Conservation (phyloP, 2,113 vertebrate genomes). For the Leptobrachium leishanense region DNA sequence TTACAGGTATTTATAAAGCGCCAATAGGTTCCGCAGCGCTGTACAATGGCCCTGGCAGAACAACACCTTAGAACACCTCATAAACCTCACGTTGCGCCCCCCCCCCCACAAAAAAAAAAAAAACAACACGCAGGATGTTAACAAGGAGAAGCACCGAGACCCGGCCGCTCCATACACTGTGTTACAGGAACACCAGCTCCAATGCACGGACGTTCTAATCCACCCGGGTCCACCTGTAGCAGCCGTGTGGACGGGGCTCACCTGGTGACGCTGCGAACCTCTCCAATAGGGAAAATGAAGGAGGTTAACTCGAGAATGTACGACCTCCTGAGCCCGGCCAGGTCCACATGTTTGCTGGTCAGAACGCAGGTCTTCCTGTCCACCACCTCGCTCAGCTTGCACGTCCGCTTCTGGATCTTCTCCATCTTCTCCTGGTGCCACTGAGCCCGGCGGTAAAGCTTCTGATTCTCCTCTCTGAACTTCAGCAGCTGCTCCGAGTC, state of each 20-base stretch:
- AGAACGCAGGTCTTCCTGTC: slow-evolving; percentile 79
- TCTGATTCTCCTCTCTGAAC: slow-evolving; percentile 87
- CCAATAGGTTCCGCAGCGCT: too few species aligned
- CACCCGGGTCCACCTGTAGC: too few species aligned
- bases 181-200: too few species aligned
- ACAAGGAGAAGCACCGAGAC: too few species aligned
- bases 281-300: slow-evolving; percentile 87
- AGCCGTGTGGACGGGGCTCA: slow-evolving; percentile 50
- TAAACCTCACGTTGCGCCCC: too few species aligned
- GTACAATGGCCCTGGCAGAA: too few species aligned
- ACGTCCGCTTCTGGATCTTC: slow-evolving; percentile 90
- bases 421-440: slow-evolving; percentile 94
- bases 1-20: too few species aligned
- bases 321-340: slow-evolving; percentile 75
- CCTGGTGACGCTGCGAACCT: slow-evolving; percentile 89
- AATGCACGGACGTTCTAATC: too few species aligned
- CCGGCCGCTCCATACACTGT: too few species aligned
- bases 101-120: too few species aligned
- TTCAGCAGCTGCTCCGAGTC: slow-evolving; percentile 79
- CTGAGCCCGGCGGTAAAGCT: slow-evolving; percentile 83
- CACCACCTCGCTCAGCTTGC: slow-evolving; percentile 81
- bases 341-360: slow-evolving; percentile 70
- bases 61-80: too few species aligned
- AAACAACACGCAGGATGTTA: too few species aligned
- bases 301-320: slow-evolving; percentile 88